Base-by-base conservation (phyloP, 1,140 invertebrate genomes). In the Pemphigus obesinymphae region DNA sequence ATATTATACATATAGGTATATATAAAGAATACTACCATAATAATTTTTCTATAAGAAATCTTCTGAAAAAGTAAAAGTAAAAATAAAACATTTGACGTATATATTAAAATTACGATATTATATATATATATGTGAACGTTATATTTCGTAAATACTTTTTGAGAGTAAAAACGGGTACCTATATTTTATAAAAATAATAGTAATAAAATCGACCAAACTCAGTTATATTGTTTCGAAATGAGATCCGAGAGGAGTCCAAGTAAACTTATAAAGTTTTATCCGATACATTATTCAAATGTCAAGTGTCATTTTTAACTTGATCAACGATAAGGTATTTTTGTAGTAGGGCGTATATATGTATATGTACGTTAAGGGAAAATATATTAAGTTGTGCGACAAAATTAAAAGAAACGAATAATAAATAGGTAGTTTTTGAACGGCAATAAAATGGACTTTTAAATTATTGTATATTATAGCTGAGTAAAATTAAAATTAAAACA, bases 401-500 rank as follows among this genome's bases (percentile, higher is more conserved):
- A 68, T 68, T 37, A 68, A 68, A 68, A 17, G 10, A 11, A 37
- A 13, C 37, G 11, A 15, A 70, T 13, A 26, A 43, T n/a, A n/a
- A 34, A 26, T 50, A 50, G 4, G 43, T 40, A 2, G 40, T 70
- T 70, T 26, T 26, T 15, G 23, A 29, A 70, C 23, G 68, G 6
- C 53, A 58, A 26, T 26, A 29, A 50, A 58, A 58, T 29, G 13
- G 6, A 45, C 13, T 45, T 45, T 45, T 45, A 70, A 70, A 70
- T 45, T 10, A 70, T 45, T 10, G 23, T 29, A 17, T 10, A 70
- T 45, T 10, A 13, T 29, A 17, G 4, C n/a, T 3, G 8, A 29
- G 23, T 29, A 45, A 70, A 70, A 45, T 70, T 29, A 45, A 70
- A 70, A 45, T 70, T 70, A 45, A 70, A 70, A 45, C 40, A 70